Conservation (phyloP, 1,140 invertebrate genomes). For the Eriocheir sinensis region DNA sequence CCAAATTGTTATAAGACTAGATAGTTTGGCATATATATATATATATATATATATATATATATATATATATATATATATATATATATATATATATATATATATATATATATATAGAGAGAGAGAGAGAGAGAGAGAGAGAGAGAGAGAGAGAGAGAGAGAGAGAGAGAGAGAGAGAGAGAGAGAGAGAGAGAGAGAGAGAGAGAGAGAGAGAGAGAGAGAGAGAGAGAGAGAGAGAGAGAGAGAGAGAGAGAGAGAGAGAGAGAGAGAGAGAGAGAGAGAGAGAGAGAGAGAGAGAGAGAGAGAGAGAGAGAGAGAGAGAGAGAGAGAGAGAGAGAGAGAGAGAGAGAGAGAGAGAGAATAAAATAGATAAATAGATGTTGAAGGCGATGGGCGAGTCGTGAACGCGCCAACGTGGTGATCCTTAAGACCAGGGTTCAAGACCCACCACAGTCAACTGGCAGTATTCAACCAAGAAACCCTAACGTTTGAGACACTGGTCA, state of each 20-base stretch:
- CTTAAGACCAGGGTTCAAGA: too few species aligned
- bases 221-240: conserved; percentile 22
- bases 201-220: conserved; percentile 22
- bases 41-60: too few species aligned
- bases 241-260: conserved; percentile 22
- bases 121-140: background rate
- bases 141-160: background rate
- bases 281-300: conserved; percentile 22
- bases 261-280: conserved; percentile 22
- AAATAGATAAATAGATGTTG: too few species aligned
- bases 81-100: too few species aligned
- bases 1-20: too few species aligned
- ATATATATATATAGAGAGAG: background rate
- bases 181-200: conserved; percentile 22
- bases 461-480: too few species aligned
- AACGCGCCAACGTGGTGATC: too few species aligned
- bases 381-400: too few species aligned
- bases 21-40: too few species aligned
- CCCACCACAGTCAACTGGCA: too few species aligned
- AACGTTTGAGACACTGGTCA: too few species aligned
- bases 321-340: conserved; percentile 22
- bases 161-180: conserved; percentile 22
- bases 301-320: conserved; percentile 22
- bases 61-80: too few species aligned
- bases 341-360: conserved; percentile 22